Base-by-base conservation (phyloP, 2,888 invertebrate genomes). In the Boloria selene region DNA sequence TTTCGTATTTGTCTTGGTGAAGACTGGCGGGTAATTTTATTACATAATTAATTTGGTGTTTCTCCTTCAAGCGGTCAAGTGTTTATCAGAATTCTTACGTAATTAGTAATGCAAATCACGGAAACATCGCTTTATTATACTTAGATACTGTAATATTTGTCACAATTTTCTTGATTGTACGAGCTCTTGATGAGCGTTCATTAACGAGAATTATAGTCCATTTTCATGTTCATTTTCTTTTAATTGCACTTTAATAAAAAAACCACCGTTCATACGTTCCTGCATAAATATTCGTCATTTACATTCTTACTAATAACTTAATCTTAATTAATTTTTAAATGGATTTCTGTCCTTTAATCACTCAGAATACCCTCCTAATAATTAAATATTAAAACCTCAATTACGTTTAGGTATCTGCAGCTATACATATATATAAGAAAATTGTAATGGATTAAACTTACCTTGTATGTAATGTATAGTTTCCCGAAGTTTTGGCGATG, bases 61-160 rank as follows among this genome's bases (percentile, higher is more conserved):
- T 38, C 45, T 45, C 16, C 56, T 49, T n/a, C 42, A 42, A 45
- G 14, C 22, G 49, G 50, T 45, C 51, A 51, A 52, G 56, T 56
- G 52, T 49, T 66, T 66, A 62, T 66, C 52, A 65, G 18, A 50
- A 55, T 62, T 58, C 54, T 56, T 45, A 47, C 42, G 13, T 58
- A 56, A 55, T 65, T 38, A n/a, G n/a, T n/a, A 16, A 67, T 67
- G 75, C 59, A 13, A 45, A 61, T 60, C 89, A 85, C 86, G 87
- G 74, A 70, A 73, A 67, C 72, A 78, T 81, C 83, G 81, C 84
- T 86, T 84, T 84, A 87, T 85, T 77, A 75, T 73, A 76, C 77
- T 73, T 77, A 74, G 79, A 79, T 79, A 80, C 81, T 73, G 72
- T 73, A 80, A 81, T 80, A 81, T 81, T 80, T 79, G 79, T 76